Evolutionary conservation across 2,113 vertebrate genomes (phyloP), one percentile per base, ranked within the genome.

Genomic region (Rhabdornis inornatus): DNA sequence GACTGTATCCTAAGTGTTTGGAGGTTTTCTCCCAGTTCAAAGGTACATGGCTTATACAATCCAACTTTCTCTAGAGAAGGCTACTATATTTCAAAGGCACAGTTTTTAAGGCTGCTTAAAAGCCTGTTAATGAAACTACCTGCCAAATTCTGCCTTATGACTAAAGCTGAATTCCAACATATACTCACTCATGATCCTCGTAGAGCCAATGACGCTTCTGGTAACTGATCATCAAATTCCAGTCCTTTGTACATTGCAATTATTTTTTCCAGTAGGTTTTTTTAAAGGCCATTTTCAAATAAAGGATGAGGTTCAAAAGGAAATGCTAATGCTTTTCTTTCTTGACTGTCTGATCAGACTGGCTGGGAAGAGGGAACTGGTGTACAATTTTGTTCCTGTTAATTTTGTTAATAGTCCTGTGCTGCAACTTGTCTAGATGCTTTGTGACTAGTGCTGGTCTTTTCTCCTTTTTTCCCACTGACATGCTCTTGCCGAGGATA

Each of bases 401-500:
- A 66, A 87, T 50, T 93, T 87, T 81, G 77, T 71, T 94, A 90
- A 87, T 72, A 77, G 68, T 85, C 85, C 82, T 95, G 87, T 71
- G 69, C 91, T 94, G 72, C 27, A 6, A 70, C n/a, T 75, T 92
- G 68, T 84, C 57, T 85, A 50, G 60, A 91, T 80, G 88, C 69
- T 97, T 96, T 96, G 83, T 92, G 83, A 95, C 84, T 94, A 96
- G 91, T 90, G 96, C 92, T 87, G 74, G 92, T 93, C 94, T 97
- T 98, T 90, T 90, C 45, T 86, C 61, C 68, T 64, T 90, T 81
- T 90, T 91, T 83, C 95, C 95, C 90, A 89, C 89, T 97, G 94
- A 97, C 94, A 84, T 96, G 94, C 96, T 98, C 98, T 98, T 98
- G 97, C 96, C 94, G 97, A 98, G 97, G 97, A 98, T 98, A 98